These are phyloP conservation scores for Timandra comae DNA, from an alignment of 2,888 invertebrate genomes.

Conservation along the genomic window DNA sequence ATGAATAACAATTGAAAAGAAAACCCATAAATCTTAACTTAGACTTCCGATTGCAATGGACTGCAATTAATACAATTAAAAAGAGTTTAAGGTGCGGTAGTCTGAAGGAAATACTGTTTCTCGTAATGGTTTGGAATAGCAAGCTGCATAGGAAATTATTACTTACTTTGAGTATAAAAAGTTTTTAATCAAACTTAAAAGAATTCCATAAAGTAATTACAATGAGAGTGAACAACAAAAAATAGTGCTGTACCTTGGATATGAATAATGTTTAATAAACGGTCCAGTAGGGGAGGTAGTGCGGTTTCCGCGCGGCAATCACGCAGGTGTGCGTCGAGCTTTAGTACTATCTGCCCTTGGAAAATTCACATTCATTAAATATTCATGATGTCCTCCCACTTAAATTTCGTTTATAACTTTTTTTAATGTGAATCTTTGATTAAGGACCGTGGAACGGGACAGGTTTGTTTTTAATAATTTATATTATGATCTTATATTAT, in stretches of 20 bases:
- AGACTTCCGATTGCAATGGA: conserved; percentile 4
- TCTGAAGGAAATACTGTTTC: neutral
- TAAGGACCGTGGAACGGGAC: neutral
- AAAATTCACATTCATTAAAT: conserved; percentile 15
- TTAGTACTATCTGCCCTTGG: conserved; percentile 3
- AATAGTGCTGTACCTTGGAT: no score
- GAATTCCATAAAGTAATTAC: no score
- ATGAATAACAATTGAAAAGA: neutral
- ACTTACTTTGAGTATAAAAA: no score
- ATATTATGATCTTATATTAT: neutral
- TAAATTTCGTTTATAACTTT: conserved; percentile 7
- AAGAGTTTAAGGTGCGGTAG: conserved; percentile 6
- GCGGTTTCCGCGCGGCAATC: no score
- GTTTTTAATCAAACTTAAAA: no score
- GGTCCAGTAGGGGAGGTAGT: neutral
- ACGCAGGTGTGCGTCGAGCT: no score
- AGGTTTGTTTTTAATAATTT: conserved; percentile 1
- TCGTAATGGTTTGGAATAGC: neutral
- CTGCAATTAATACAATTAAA: conserved; percentile 10
- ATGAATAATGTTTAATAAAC: no score
- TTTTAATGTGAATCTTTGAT: conserved; percentile 7
- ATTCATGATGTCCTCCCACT: conserved; percentile 17
- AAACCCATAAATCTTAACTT: conserved; percentile 1
- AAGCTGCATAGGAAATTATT: neutral
- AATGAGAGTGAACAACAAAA: no score